Evolutionary conservation across 1,140 invertebrate genomes (phyloP).

Genomic region (Panagrolaimus sp.): DNA sequence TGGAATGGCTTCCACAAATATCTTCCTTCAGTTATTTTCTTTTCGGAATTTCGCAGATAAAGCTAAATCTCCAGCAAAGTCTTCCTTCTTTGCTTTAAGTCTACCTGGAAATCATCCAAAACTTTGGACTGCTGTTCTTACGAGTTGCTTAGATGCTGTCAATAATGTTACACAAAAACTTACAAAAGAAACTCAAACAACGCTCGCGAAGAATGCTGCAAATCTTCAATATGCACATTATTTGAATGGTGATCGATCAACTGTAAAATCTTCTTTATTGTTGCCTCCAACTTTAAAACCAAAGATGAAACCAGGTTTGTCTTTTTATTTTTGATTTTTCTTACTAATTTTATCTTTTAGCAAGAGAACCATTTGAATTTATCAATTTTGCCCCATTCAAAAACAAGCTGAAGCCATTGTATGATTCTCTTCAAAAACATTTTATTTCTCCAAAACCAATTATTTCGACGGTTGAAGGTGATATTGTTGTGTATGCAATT

Average conservation of each 20-base stretch:
- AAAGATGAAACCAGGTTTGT: neutral
- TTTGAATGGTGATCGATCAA: constrained; percentile 8
- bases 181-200: neutral
- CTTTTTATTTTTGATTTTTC: neutral
- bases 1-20: neutral
- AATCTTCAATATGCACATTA: neutral
- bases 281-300: constrained; percentile 3
- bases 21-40: neutral
- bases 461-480: neutral
- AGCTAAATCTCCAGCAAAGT: neutral
- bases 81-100: constrained; percentile 2
- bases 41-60: neutral
- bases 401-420: neutral
- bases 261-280: neutral
- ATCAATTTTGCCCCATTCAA: neutral
- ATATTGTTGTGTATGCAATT: neutral
- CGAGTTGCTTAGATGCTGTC: neutral
- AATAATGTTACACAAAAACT: neutral
- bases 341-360: neutral
- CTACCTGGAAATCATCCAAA: constrained; percentile 7
- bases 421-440: neutral
- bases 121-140: neutral
- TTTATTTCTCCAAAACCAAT: neutral
- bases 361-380: neutral
- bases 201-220: neutral